Evolutionary conservation across 30 jellyfish, hydroid and myxozoan species (phyloP).

Genomic region (Cassiopea andromeda): DNA sequence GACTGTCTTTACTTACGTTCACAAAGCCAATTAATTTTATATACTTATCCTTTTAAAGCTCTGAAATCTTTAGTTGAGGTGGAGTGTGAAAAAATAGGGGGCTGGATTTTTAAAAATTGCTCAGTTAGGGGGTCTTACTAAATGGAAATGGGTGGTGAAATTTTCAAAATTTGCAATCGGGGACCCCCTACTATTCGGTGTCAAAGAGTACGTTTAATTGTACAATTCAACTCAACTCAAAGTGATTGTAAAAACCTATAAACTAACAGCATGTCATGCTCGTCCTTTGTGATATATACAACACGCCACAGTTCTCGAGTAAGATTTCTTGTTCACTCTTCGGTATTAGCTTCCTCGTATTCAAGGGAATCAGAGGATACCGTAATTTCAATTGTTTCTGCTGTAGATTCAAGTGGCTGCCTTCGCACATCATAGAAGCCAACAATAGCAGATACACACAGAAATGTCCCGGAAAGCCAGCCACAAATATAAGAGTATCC

Average conservation of each 20-base stretch:
- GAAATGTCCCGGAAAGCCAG: constrained; percentile 43
- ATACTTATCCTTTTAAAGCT: too few species aligned
- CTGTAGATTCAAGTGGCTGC: constrained; percentile 5
- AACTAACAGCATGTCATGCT: not conserved
- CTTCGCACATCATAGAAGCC: constrained; percentile 8
- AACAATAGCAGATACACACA: constrained; percentile 20
- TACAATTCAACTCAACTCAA: too few species aligned
- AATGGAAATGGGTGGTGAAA: too few species aligned
- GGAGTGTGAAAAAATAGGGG: too few species aligned
- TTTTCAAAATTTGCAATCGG: too few species aligned
- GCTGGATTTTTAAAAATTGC: too few species aligned
- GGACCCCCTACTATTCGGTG: too few species aligned
- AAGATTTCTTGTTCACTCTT: not conserved
- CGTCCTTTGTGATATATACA: not conserved
- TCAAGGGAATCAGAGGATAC: constrained; percentile 1
- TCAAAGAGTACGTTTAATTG: too few species aligned
- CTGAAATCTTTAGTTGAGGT: too few species aligned
- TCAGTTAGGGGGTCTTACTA: too few species aligned
- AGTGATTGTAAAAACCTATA: not conserved
- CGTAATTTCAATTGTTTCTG: not conserved
- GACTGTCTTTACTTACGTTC: too few species aligned
- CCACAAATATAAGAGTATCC: constrained; percentile 50
- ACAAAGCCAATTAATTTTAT: too few species aligned
- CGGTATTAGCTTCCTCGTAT: not conserved
- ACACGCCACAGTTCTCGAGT: not conserved